phyloP scores from a whole-genome alignment of 92 coral and sea anemone species.

The Palythoa heliodiscus region DNA sequence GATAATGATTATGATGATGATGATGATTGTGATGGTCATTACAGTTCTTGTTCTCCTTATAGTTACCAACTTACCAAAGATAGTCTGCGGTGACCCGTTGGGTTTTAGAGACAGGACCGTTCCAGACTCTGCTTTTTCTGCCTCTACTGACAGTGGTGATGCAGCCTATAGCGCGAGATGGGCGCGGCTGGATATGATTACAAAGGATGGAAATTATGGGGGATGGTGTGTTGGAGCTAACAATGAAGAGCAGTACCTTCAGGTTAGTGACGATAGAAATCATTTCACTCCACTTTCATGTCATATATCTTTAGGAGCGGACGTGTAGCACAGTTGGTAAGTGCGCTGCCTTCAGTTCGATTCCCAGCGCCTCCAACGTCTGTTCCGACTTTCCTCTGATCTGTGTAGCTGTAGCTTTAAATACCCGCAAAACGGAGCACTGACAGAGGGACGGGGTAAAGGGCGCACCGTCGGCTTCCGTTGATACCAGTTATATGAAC shows the following conservation, averaged over 20 bases:
- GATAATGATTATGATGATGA: too few species aligned
- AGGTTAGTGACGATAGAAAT: neutral
- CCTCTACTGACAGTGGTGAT: slow-evolving; percentile 5
- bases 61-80: slow-evolving; percentile 12
- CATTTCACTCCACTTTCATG: too few species aligned
- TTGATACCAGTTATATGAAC: too few species aligned
- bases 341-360: too few species aligned
- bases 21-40: neutral
- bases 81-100: slow-evolving; percentile 26
- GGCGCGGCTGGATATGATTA: slow-evolving; percentile 34
- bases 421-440: too few species aligned
- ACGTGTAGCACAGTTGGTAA: too few species aligned
- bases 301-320: too few species aligned
- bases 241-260: slow-evolving; percentile 20
- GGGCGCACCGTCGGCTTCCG: too few species aligned
- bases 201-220: slow-evolving; percentile 31
- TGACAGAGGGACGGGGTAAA: too few species aligned
- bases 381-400: too few species aligned
- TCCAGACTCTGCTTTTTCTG: slow-evolving; percentile 32
- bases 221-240: slow-evolving; percentile 35
- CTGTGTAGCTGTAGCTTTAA: too few species aligned
- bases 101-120: slow-evolving; percentile 18
- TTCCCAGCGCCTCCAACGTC: too few species aligned
- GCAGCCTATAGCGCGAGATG: slow-evolving; percentile 20
- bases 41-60: neutral